phyloP scores from a whole-genome alignment of 2,113 vertebrate genomes.

The Haemorhous mexicanus region DNA sequence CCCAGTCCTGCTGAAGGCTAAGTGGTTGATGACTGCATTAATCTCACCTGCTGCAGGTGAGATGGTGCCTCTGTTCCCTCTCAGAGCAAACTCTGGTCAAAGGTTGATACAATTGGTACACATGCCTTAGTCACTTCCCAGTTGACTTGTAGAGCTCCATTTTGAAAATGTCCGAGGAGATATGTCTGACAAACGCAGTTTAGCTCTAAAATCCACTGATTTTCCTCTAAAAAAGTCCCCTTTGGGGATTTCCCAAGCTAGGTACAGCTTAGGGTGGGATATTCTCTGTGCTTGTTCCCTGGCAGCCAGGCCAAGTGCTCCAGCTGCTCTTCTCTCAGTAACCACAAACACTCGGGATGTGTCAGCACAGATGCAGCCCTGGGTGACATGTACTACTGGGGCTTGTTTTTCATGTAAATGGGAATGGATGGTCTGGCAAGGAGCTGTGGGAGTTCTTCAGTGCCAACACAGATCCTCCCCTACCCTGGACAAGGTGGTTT shows the following conservation, averaged over 20 bases:
- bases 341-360: neutral
- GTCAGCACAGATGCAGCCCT: neutral
- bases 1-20: neutral
- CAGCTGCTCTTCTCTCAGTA: neutral
- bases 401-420: neutral
- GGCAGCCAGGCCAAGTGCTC: neutral
- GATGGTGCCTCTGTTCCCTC: neutral
- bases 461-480: rapidly evolving
- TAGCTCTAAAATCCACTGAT: neutral
- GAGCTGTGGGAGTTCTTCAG: neutral
- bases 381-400: neutral
- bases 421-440: neutral
- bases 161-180: neutral
- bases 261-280: neutral
- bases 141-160: neutral
- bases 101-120: neutral
- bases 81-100: neutral
- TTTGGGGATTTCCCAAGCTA: neutral
- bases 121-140: neutral
- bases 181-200: neutral
- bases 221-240: neutral
- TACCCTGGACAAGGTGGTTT: neutral
- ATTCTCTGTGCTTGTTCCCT: neutral
- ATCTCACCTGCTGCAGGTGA: neutral
- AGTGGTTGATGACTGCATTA: neutral